Evolutionary conservation across 1,140 invertebrate genomes (phyloP), one percentile per base, ranked within the genome.

Genomic region (Drosophila orena): DNA sequence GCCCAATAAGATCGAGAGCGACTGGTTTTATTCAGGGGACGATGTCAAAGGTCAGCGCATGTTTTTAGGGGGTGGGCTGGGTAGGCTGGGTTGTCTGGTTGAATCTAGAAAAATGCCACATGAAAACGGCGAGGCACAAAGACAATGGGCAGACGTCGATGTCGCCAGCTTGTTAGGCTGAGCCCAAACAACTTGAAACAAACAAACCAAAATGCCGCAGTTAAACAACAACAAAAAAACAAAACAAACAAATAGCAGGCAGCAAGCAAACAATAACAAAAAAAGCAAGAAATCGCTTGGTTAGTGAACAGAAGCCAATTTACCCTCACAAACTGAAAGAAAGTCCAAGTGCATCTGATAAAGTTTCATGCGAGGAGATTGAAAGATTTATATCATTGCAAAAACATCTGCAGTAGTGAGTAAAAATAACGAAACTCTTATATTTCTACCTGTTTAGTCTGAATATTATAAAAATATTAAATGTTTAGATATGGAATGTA

Each of bases 41-140:
- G 64, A 73, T 66, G 81, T 89, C 84, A 89, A 60, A 89, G 84
- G 83, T 89, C 85, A 80, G 85, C 73, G 72, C 84, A 75, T 89
- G 84, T 89, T 73, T 74, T 70, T 15, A 65, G 59, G 81, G 83
- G 78, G 42, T 38, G 66, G 50, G 53, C 43, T 49, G 64, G 79
- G 74, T 78, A 81, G 83, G 84, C 77, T 49, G 64, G 79, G 69
- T 75, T 88, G 83, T 84, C 77, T 30, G 30, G 30, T 30, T 30
- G 79, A 77, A 88, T 88, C 83, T 83, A 86, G 70, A 86, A 86
- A 89, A 86, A 84, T 84, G 84, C 79, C 84, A 60, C 35, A 68
- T 57, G 53, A 54, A 69, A 76, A 52, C 27, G 64, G 22, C 15
- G 24, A 58, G 54, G 56, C 20, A 56, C 4, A 56, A 52, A 74